These are phyloP conservation scores for Hepsetus odoe DNA, from an alignment of 2,113 vertebrate species.

Conservation along the genomic window DNA sequence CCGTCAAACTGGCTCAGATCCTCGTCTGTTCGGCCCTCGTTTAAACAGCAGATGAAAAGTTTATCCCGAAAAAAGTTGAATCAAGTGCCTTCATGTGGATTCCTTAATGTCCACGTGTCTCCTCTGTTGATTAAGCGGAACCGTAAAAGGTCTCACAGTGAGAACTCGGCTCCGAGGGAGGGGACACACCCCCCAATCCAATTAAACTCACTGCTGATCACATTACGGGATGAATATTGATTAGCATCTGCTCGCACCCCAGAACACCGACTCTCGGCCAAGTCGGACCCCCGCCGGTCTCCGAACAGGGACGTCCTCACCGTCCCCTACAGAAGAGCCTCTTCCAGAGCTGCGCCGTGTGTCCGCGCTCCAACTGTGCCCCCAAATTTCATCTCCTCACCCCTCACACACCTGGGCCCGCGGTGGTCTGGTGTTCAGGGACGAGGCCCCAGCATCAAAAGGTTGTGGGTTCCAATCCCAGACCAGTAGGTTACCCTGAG, in stretches of 20 bases:
- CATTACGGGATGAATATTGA: background rate
- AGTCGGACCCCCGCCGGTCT: background rate
- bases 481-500: no score
- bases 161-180: background rate
- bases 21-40: no score
- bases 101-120: background rate
- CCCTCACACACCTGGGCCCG: background rate
- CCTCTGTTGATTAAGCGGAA: constrained; percentile 1
- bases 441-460: no score
- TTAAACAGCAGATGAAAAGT: background rate
- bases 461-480: no score
- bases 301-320: no score
- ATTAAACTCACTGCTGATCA: constrained; percentile 24
- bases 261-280: background rate
- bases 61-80: no score
- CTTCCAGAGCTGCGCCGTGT: background rate
- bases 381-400: background rate
- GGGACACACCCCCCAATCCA: constrained; percentile 14
- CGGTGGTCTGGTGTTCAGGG: no score
- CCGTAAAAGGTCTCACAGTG: constrained; percentile 37
- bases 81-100: background rate
- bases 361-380: background rate
- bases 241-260: background rate
- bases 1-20: no score
- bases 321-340: no score